Conservation (phyloP, 2,113 vertebrate species). For the Galbula dea region DNA sequence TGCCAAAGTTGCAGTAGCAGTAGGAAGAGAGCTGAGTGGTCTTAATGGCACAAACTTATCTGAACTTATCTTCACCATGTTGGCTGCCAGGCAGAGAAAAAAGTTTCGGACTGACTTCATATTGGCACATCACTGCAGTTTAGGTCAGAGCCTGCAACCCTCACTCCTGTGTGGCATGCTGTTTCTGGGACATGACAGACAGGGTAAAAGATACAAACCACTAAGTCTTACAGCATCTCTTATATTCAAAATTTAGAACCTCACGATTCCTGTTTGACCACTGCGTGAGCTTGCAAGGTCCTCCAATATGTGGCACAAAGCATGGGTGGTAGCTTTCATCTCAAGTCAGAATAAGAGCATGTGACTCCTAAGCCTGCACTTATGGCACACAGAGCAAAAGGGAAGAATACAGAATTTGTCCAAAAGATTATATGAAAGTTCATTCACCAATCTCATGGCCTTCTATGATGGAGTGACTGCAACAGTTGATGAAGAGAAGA, state of each 20-base stretch:
- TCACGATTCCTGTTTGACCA: neutral
- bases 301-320: neutral
- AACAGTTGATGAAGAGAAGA: too few relatives aligned
- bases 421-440: neutral
- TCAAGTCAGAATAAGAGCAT: accelerated
- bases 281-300: neutral
- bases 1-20: neutral
- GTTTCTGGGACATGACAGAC: neutral
- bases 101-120: neutral
- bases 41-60: neutral
- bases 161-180: neutral
- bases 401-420: neutral
- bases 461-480: too few relatives aligned
- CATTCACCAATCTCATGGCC: too few relatives aligned
- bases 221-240: neutral
- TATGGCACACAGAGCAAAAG: neutral
- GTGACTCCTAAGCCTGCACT: neutral
- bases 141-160: neutral
- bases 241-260: neutral
- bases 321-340: neutral
- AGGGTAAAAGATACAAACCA: neutral
- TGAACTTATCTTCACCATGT: neutral
- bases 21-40: neutral
- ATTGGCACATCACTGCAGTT: neutral
- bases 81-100: neutral